A percentile compares a stretch with the other conserved stretches of the same genome.
Conservation (phyloP, 2,888 invertebrate genomes). For the Malthinus seriepunctatus region DNA sequence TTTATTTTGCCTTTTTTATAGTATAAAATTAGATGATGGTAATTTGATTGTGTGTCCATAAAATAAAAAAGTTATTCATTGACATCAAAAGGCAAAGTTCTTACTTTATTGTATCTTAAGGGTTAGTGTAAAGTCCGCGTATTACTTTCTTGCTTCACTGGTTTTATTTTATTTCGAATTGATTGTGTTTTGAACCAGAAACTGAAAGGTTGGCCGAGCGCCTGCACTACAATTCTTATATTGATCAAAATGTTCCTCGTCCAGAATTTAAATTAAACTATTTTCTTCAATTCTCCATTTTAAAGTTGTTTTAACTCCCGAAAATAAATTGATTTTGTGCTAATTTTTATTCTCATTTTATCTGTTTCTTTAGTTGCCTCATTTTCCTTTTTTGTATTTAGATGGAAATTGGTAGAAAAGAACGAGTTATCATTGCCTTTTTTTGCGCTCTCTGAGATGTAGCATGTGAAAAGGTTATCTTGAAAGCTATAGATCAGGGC, state of each 20-base stretch:
- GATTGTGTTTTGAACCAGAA: constrained; percentile 23
- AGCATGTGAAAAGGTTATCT: too few relatives aligned
- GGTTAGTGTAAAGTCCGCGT: constrained; percentile 19
- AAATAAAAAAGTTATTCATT: not conserved
- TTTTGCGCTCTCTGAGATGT: too few relatives aligned
- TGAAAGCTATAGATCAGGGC: too few relatives aligned
- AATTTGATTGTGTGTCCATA: not conserved
- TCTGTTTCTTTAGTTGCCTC: too few relatives aligned
- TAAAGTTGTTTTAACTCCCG: not conserved
- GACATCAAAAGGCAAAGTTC: constrained; percentile 1
- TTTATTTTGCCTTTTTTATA: too few relatives aligned
- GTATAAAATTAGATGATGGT: too few relatives aligned
- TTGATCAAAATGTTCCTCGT: constrained; percentile 14
- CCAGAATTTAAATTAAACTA: constrained; percentile 20
- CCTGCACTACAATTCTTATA: constrained; percentile 14
- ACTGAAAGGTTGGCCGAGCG: constrained; percentile 15
- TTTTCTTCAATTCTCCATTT: constrained; percentile 5
- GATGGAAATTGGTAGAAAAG: too few relatives aligned
- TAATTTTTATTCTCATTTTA: too few relatives aligned
- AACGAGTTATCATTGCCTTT: too few relatives aligned
- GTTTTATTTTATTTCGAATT: constrained; percentile 24
- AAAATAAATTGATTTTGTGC: constrained; percentile 1
- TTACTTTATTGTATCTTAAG: constrained; percentile 14
- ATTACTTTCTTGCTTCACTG: constrained; percentile 21
- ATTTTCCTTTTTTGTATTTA: too few relatives aligned